Conservation (phyloP, 2,797 vertebrate species). For the Gymnoscopelus braueri region DNA sequence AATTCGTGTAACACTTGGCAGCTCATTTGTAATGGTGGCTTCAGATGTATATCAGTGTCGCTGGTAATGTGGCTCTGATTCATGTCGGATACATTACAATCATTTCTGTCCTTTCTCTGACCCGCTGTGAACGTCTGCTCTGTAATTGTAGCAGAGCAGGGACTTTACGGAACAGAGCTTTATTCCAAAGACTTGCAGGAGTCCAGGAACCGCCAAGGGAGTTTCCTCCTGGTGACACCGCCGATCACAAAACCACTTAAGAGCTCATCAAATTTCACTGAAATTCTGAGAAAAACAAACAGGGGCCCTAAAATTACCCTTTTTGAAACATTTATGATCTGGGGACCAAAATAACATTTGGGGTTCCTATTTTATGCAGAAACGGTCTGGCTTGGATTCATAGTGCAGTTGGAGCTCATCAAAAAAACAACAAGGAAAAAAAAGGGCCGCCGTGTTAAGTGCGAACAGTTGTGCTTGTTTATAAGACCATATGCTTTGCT, state of each 20-base stretch:
- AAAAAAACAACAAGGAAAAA: slow-evolving; percentile 20
- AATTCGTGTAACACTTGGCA: no score
- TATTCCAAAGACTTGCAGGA: slow-evolving; percentile 65
- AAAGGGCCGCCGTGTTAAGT: slow-evolving; percentile 34
- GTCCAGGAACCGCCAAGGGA: slow-evolving; percentile 79
- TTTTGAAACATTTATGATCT: slow-evolving; percentile 66
- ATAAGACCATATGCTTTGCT: slow-evolving; percentile 21
- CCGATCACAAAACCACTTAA: slow-evolving; percentile 81
- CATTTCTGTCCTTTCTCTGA: slow-evolving; percentile 71
- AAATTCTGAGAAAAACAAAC: slow-evolving; percentile 56
- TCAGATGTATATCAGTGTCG: slow-evolving; percentile 2
- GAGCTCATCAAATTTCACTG: slow-evolving; percentile 67
- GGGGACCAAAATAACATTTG: slow-evolving; percentile 68
- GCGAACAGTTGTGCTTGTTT: slow-evolving; percentile 57
- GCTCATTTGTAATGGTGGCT: no score
- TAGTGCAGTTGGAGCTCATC: slow-evolving; percentile 52
- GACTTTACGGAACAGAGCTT: slow-evolving; percentile 56
- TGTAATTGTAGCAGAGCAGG: slow-evolving; percentile 66
- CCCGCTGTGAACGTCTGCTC: slow-evolving; percentile 59
- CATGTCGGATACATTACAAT: slow-evolving; percentile 55
- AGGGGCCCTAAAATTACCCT: slow-evolving; percentile 67
- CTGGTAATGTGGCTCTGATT: slow-evolving; percentile 54
- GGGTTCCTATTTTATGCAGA: slow-evolving; percentile 56
- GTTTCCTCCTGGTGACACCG: slow-evolving; percentile 68
- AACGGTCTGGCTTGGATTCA: slow-evolving; percentile 60